phyloP scores from a whole-genome alignment of 2,888 invertebrate genomes.

The Smittia aterrima region DNA sequence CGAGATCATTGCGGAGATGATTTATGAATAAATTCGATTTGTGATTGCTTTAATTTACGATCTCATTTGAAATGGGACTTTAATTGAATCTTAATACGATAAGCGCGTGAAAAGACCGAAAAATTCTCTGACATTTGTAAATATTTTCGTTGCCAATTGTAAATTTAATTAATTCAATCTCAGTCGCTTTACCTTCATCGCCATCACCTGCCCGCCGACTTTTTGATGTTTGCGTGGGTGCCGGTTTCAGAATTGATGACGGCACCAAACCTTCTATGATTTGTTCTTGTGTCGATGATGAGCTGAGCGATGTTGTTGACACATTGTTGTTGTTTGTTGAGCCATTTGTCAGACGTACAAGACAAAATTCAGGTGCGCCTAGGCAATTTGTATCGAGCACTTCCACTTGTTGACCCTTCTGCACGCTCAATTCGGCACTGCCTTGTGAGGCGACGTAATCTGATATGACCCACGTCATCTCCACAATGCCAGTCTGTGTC shows the following conservation, averaged over 20 bases:
- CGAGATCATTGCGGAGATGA: conserved; percentile 10
- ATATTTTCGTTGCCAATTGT: neutral
- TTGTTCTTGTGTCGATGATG: conserved; percentile 40
- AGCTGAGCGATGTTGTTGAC: conserved; percentile 47
- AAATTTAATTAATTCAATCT: neutral
- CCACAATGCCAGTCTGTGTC: conserved; percentile 71
- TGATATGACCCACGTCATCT: conserved; percentile 88
- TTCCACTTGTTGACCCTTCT: conserved; percentile 92
- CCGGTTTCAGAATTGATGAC: conserved; percentile 72
- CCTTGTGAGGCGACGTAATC: conserved; percentile 76
- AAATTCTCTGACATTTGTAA: conserved; percentile 6
- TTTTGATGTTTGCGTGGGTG: conserved; percentile 59
- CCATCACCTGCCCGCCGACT: conserved; percentile 49
- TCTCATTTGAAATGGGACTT: neutral
- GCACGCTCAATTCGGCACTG: conserved; percentile 77
- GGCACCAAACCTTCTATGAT: conserved; percentile 74
- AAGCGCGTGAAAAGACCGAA: neutral
- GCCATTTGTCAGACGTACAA: conserved; percentile 60
- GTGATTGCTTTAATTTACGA: conserved; percentile 5
- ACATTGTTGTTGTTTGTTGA: conserved; percentile 36
- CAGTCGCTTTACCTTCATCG: conserved; percentile 45
- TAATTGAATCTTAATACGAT: neutral
- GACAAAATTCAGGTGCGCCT: conserved; percentile 67
- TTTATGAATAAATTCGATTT: neutral
- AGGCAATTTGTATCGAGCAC: conserved; percentile 72